A percentile compares a stretch with the other conserved stretches of the same genome.
These are phyloP conservation scores for Regulus satrapa DNA, from an alignment of 2,113 vertebrate species.

Conservation along the genomic window DNA sequence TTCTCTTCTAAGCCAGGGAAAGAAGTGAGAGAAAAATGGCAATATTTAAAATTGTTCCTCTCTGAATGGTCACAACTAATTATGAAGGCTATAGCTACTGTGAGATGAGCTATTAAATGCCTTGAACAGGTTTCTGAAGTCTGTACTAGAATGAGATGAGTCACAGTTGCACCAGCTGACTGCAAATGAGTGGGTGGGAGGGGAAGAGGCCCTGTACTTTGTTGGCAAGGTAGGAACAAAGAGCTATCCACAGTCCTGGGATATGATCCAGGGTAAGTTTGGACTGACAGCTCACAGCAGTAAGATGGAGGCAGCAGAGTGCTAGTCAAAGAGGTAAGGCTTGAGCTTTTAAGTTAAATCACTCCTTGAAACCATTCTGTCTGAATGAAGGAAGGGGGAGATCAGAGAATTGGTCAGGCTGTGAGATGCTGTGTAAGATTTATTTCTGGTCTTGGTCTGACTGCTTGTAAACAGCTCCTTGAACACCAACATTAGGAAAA, in stretches of 20 bases:
- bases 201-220: neutral
- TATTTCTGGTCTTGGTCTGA: neutral
- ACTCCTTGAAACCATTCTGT: neutral
- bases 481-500: neutral
- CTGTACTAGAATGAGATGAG: slow-evolving; percentile 7
- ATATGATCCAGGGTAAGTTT: neutral
- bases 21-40: neutral
- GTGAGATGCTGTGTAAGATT: neutral
- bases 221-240: neutral
- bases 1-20: neutral
- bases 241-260: neutral
- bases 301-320: neutral
- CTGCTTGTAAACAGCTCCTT: neutral
- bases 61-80: neutral
- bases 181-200: slow-evolving; percentile 17
- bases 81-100: neutral
- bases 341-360: neutral
- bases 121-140: slow-evolving; percentile 9
- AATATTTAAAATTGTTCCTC: neutral
- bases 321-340: neutral
- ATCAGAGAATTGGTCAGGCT: neutral
- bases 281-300: neutral
- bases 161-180: slow-evolving; percentile 38
- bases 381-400: neutral
- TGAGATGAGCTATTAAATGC: slow-evolving; percentile 5